These are phyloP conservation scores for Eupithecia dodoneata DNA, from an alignment of 2,888 invertebrate genomes.

Conservation along the genomic window DNA sequence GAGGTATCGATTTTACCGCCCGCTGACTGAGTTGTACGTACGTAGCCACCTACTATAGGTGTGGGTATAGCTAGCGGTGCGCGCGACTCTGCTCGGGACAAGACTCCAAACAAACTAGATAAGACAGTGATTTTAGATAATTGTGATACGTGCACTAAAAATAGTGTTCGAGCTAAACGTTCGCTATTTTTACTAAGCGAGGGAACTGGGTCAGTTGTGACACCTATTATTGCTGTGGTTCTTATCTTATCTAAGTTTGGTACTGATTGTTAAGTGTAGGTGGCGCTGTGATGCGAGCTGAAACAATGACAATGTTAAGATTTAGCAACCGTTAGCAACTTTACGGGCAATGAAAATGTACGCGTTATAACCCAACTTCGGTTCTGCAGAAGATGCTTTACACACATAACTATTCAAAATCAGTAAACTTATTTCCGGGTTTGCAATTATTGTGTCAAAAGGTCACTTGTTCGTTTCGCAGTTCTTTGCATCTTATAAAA, in stretches of 20 bases:
- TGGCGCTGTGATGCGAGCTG: slow-evolving; percentile 46
- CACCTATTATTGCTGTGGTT: slow-evolving; percentile 52
- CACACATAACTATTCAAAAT: not conserved
- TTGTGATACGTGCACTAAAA: slow-evolving; percentile 78
- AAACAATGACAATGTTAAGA: slow-evolving; percentile 1
- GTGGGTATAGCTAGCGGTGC: slow-evolving; percentile 39
- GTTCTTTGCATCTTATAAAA: not conserved
- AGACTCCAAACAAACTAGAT: slow-evolving; percentile 52
- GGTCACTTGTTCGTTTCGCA: not conserved
- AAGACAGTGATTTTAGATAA: slow-evolving; percentile 72
- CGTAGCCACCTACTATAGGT: slow-evolving; percentile 44
- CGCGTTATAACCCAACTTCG: not conserved
- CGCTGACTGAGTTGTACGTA: slow-evolving; percentile 48
- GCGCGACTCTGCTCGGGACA: slow-evolving; percentile 11
- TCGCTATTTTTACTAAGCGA: slow-evolving; percentile 80
- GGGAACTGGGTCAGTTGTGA: slow-evolving; percentile 75
- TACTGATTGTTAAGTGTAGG: slow-evolving; percentile 48
- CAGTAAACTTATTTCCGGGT: not conserved
- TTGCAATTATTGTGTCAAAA: not conserved
- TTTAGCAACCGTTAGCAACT: not conserved
- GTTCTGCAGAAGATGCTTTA: not conserved
- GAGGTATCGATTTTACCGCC: slow-evolving; percentile 58
- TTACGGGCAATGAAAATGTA: not conserved
- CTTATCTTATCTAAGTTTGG: slow-evolving; percentile 55
- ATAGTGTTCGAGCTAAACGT: slow-evolving; percentile 82